phyloP scores from a whole-genome alignment of 2,888 invertebrate genomes.

The Acanthopleura granulata region DNA sequence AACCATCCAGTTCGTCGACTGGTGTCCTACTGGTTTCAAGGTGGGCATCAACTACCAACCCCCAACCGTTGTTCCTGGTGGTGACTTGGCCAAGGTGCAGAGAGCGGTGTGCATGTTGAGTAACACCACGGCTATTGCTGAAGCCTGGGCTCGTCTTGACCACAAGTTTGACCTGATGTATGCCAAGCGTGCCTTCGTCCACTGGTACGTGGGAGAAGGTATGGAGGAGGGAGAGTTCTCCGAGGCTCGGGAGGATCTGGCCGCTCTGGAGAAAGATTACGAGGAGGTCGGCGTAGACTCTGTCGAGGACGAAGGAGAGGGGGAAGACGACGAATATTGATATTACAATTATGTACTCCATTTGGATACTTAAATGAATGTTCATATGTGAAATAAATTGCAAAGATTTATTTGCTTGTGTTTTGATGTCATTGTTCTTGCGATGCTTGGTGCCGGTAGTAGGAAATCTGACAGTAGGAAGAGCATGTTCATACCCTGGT shows the following conservation, averaged over 20 bases:
- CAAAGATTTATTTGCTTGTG: too few relatives aligned
- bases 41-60: background rate
- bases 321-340: slow-evolving; percentile 65
- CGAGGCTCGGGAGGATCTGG: slow-evolving; percentile 1
- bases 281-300: background rate
- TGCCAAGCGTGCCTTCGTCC: background rate
- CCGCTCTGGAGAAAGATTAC: slow-evolving; percentile 3
- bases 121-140: slow-evolving; percentile 89
- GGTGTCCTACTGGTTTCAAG: slow-evolving; percentile 1
- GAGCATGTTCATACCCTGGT: too few relatives aligned
- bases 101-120: slow-evolving; percentile 79
- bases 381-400: too few relatives aligned
- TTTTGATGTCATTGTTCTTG: too few relatives aligned
- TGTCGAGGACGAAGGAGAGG: background rate
- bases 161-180: slow-evolving; percentile 10
- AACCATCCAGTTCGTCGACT: slow-evolving; percentile 4
- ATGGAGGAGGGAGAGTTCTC: slow-evolving; percentile 10
- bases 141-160: slow-evolving; percentile 7
- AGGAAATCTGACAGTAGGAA: too few relatives aligned
- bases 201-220: slow-evolving; percentile 6
- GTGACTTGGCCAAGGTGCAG: background rate
- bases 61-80: slow-evolving; percentile 1
- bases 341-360: too few relatives aligned
- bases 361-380: too few relatives aligned
- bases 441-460: too few relatives aligned